Evolutionary conservation across 2,797 vertebrate species (phyloP).

Genomic region (Pipistrellus pygmaeus): DNA sequence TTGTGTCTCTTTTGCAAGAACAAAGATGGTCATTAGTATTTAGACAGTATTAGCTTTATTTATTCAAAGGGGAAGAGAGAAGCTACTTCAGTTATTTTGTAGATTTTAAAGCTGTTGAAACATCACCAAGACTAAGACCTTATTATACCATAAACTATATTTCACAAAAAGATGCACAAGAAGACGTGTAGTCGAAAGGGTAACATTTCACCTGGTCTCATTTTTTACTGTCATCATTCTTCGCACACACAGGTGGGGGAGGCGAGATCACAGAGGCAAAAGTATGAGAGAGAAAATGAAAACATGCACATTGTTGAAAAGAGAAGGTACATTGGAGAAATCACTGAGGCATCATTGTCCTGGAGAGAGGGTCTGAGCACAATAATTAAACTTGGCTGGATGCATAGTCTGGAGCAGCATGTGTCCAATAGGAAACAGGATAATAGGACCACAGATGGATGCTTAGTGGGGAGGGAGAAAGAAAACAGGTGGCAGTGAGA

Average conservation of each 20-base stretch:
- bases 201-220: neutral
- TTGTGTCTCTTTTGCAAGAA: slow-evolving; percentile 40
- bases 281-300: neutral
- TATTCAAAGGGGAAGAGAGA: slow-evolving; percentile 60
- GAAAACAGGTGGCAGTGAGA: neutral
- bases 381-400: slow-evolving; percentile 7
- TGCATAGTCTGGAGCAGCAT: neutral
- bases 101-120: slow-evolving; percentile 45
- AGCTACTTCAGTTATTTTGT: slow-evolving; percentile 22
- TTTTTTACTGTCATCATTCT: slow-evolving; percentile 6
- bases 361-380: neutral
- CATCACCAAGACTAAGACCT: slow-evolving; percentile 22
- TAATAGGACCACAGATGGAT: neutral
- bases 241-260: neutral
- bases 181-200: neutral
- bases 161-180: slow-evolving; percentile 20
- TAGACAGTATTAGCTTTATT: slow-evolving; percentile 49
- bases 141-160: slow-evolving; percentile 51
- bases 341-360: neutral
- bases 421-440: neutral
- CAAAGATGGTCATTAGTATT: slow-evolving; percentile 50
- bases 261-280: neutral
- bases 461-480: neutral
- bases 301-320: neutral
- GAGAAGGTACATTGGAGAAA: neutral